Conservation (phyloP, 2,113 vertebrate genomes). For the Osmerus eperlanus region DNA sequence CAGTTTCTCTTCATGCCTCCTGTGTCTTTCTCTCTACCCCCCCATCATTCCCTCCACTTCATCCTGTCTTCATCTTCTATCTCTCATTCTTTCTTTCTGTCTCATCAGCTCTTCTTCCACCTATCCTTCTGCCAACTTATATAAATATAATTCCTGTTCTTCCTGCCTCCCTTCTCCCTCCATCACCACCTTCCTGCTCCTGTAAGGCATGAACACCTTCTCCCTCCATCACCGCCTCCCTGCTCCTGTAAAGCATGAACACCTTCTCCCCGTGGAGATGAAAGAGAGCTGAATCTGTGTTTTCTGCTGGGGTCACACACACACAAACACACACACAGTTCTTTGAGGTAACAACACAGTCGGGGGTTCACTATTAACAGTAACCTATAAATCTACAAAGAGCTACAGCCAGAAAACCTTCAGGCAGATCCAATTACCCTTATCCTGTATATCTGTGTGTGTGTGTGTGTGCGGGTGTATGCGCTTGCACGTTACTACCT, state of each 20-base stretch:
- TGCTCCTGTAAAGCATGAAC: conserved; percentile 50
- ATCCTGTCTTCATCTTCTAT: not conserved
- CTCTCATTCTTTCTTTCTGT: not conserved
- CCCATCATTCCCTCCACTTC: not conserved
- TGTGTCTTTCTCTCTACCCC: not conserved
- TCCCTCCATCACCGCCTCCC: not conserved
- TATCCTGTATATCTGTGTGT: conserved; percentile 22
- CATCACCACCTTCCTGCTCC: not conserved
- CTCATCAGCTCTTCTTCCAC: not conserved
- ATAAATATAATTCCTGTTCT: not conserved
- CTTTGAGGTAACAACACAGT: conserved; percentile 33
- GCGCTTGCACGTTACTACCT: conserved; percentile 26
- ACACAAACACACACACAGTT: conserved; percentile 16
- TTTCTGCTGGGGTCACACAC: conserved; percentile 43
- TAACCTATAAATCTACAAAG: conserved; percentile 68
- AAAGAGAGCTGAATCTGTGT: conserved; percentile 53
- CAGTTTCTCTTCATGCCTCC: not conserved
- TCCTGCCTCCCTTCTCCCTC: not conserved
- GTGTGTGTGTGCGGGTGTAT: conserved; percentile 37
- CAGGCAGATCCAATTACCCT: conserved; percentile 47
- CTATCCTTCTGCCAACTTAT: not conserved
- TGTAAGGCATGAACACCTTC: conserved; percentile 48
- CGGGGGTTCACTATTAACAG: conserved; percentile 42
- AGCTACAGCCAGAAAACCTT: conserved; percentile 30
- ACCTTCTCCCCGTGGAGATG: conserved; percentile 61